phyloP scores from a whole-genome alignment of 1,140 invertebrate genomes.

The Mamestra configurata region DNA sequence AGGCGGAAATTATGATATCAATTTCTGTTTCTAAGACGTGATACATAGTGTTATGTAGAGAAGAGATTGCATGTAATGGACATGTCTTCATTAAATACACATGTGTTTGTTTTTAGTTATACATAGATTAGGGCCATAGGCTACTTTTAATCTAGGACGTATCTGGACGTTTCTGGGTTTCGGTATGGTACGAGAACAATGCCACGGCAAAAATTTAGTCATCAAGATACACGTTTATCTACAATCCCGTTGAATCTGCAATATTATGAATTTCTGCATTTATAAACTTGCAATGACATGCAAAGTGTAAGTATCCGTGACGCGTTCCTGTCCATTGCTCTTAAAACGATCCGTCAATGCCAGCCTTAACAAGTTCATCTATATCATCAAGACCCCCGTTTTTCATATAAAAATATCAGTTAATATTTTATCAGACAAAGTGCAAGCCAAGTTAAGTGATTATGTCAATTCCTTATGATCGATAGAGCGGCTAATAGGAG shows the following conservation, averaged over 20 bases:
- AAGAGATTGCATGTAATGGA: too few species aligned
- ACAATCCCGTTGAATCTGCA: too few species aligned
- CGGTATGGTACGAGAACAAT: too few species aligned
- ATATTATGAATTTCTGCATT: too few species aligned
- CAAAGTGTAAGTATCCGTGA: not conserved
- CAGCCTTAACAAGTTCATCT: not conserved
- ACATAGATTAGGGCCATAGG: too few species aligned
- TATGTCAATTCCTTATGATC: not conserved
- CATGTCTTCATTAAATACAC: too few species aligned
- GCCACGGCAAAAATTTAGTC: too few species aligned
- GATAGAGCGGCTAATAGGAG: not conserved
- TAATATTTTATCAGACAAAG: not conserved
- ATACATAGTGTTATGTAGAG: not conserved
- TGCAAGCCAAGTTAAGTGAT: not conserved
- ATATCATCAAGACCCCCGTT: not conserved
- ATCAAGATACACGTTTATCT: too few species aligned
- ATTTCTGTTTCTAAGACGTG: not conserved
- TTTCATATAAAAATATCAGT: not conserved
- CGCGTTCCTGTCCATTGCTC: not conserved
- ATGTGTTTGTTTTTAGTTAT: too few species aligned
- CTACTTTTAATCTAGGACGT: too few species aligned
- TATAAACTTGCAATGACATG: not conserved
- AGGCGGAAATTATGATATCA: not conserved
- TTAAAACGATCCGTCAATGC: not conserved
- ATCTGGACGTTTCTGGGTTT: too few species aligned